A percentile compares a stretch with the other conserved stretches of the same genome.
Evolutionary conservation across 2,113 vertebrate species (phyloP).

Genomic region (Piaya cayana): DNA sequence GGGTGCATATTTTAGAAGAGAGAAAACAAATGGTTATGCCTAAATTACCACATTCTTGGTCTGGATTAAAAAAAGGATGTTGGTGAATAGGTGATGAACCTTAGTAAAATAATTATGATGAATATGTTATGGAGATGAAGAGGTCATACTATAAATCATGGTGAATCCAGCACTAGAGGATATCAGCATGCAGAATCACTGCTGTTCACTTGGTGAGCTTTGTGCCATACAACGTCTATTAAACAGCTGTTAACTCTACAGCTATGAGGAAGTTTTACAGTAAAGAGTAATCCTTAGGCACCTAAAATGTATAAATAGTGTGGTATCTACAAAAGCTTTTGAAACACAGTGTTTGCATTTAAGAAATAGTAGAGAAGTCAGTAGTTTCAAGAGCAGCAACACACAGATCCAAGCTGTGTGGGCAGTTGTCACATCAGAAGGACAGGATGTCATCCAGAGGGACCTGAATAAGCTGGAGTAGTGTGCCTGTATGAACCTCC

Average conservation of each 20-base stretch:
- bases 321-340: neutral
- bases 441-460: no score
- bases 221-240: neutral
- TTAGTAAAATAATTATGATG: neutral
- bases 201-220: neutral
- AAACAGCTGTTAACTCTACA: neutral
- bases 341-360: neutral
- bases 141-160: neutral
- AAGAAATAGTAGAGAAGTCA: neutral
- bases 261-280: neutral
- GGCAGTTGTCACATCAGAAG: no score
- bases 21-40: neutral
- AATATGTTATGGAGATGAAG: neutral
- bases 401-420: no score
- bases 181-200: neutral
- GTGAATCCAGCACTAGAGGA: neutral
- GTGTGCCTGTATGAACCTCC: no score
- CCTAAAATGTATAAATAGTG: neutral
- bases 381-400: neutral
- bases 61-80: neutral
- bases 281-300: rapidly evolving
- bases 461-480: no score
- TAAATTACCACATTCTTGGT: neutral
- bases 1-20: neutral
- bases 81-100: neutral